Conservation (phyloP, 2,888 invertebrate species). For the Gastrophysa polygoni region DNA sequence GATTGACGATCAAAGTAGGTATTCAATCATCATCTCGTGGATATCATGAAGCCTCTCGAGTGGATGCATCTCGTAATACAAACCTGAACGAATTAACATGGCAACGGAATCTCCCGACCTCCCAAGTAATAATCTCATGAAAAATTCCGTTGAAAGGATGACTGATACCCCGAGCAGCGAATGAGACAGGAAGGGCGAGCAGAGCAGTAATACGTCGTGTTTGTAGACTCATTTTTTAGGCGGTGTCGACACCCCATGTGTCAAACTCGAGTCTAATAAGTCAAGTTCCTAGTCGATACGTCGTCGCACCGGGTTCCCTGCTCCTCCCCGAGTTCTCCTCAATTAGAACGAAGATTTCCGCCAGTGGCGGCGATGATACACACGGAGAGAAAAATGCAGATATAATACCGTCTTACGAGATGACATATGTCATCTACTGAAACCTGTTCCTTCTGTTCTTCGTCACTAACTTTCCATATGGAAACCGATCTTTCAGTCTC, state of each 20-base stretch:
- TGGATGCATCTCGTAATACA: too few species aligned
- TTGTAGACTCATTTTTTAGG: constrained; percentile 56
- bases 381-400: too few species aligned
- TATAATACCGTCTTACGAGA: too few species aligned
- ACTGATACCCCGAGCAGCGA: constrained; percentile 18
- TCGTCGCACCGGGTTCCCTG: constrained; percentile 45
- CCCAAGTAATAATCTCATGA: constrained; percentile 6
- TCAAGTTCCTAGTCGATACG: constrained; percentile 51
- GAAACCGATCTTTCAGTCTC: too few species aligned
- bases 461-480: too few species aligned
- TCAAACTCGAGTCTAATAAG: constrained; percentile 57
- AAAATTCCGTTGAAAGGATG: constrained; percentile 23
- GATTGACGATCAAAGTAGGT: too few species aligned
- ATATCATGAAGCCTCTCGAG: neutral
- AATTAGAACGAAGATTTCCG: constrained; percentile 28
- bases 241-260: constrained; percentile 56
- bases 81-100: too few species aligned
- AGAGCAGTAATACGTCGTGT: constrained; percentile 38
- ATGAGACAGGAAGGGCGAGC: constrained; percentile 21
- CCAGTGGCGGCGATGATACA: constrained; percentile 13
- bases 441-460: too few species aligned
- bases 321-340: constrained; percentile 29
- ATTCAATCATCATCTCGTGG: too few species aligned
- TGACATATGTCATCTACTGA: too few species aligned
- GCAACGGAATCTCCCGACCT: too few species aligned